Base-by-base conservation (phyloP, 2,888 invertebrate genomes). In the Eupithecia subumbrata region DNA sequence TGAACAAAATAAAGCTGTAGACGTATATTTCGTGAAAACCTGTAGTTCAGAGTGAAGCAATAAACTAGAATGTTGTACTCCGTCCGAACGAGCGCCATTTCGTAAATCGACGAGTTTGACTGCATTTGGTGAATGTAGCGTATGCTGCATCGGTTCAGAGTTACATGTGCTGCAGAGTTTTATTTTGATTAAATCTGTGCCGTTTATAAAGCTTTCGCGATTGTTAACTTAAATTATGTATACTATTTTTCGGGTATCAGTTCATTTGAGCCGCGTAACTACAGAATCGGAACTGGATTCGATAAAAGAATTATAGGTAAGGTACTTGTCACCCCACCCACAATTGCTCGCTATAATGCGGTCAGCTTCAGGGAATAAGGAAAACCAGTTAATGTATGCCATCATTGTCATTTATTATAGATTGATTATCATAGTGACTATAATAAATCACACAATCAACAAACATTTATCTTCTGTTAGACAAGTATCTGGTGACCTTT, bases 31-130 rank as follows among this genome's bases (percentile, higher is more conserved):
- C 8, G 34, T 64, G 64, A 43, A 69, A 45, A 45, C 69, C 69
- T 69, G 48, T 69, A 69, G 43, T 69, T 69, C 25, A 69, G 43
- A 25, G 67, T 67, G 64, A 69, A 45, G 69, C 69, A 30, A 69
- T 69, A 69, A 68, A 68, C 68, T 68, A 68, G 43, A 68, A 68
- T 40, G 40, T 43, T 69, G 70, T 30, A 22, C 22, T 56, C n/a
- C 22, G 70, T 60, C 56, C 70, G 56, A 52, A 37, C 70, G 70
- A 68, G 43, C 68, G 43, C 68, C 68, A 43, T 68, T 68, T 43
- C 25, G 68, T 43, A 68, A 68, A 68, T 68, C 68, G 68, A 45
- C 68, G 14, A 43, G 68, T 40, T 68, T 43, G 68, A 68, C 68
- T 68, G 22, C 68, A 68, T 68, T 43, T 43, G 40, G 22, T n/a